Base-by-base conservation (phyloP, 2,888 invertebrate genomes). In the Sinodicranocentrus sp. region DNA sequence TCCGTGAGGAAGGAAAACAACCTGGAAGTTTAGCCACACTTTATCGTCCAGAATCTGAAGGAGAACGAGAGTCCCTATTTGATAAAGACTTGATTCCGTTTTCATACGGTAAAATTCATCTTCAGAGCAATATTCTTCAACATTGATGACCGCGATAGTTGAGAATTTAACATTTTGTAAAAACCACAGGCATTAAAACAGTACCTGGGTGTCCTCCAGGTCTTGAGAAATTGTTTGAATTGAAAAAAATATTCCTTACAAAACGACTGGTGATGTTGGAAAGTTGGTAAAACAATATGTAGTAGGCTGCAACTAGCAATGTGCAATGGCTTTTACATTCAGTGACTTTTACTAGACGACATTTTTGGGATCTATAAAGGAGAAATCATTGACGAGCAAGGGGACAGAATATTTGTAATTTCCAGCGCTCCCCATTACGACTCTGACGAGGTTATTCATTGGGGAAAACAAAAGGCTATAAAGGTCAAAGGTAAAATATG, bases 341-440 rank as follows among this genome's bases (percentile, higher is more conserved):
- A 6, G 10, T 10, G 33, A 3, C 10, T 33, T 10, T 33, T 33
- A 33, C 33, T 33, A 33, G 33, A 33, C 10, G 33, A 33, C 33
- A 33, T 10, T 10, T 33, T 33, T 33, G 33, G 33, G 10, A 43
- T 63, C n/a, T 83, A 85, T 13, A 70, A 63, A 67, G 82, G 70
- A 1, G 85, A 85, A 76, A 17, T 85, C 15, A 67, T 85, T 1
- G 77, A 85, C 44, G 70, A 80, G 19, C 39, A 67, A 6, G 85
- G 83, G 1, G 39, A 80, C 13, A 21, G 83, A 71, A 83, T 85
- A 39, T 79, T 83, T n/a, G 17, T 83, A 3, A 39, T 82, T 17
- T 70, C 68, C 2, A 39, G 19, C 23, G 48, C 44, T 44, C 19
- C 39, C 3, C 73, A 59, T 1, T 39, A 59, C 23, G 23, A 17